These are phyloP conservation scores for Ectemnius continuus DNA, from an alignment of 2,888 invertebrate genomes.

Conservation along the genomic window DNA sequence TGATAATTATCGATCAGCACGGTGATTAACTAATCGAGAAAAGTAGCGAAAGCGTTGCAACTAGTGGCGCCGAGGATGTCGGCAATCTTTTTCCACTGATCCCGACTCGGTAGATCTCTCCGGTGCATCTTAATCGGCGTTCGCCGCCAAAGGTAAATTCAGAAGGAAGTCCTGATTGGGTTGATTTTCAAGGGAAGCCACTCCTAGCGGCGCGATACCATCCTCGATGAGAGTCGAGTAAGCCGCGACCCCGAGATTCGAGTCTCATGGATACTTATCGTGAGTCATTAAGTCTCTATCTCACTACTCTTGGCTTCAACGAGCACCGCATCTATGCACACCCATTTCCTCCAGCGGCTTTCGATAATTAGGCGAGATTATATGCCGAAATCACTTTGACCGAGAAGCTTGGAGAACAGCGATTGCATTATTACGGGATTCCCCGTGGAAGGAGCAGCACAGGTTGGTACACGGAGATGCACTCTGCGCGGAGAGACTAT, in stretches of 20 bases:
- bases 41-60: background rate
- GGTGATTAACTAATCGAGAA: constrained; percentile 8
- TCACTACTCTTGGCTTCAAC: background rate
- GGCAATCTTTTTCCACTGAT: background rate
- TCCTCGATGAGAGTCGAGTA: constrained; percentile 29
- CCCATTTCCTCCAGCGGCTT: constrained; percentile 11
- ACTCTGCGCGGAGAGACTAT: background rate
- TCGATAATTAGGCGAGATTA: constrained; percentile 40
- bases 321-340: constrained; percentile 14
- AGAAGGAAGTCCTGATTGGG: background rate
- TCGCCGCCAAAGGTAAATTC: background rate
- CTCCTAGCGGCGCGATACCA: constrained; percentile 31
- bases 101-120: background rate
- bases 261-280: constrained; percentile 39
- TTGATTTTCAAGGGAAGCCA: constrained; percentile 27
- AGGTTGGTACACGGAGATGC: background rate
- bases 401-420: constrained; percentile 10
- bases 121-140: background rate
- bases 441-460: background rate
- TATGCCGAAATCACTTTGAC: constrained; percentile 18
- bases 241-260: constrained; percentile 44
- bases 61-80: background rate
- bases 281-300: constrained; percentile 47
- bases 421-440: background rate
- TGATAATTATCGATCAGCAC: background rate